Base-by-base conservation (phyloP, 2,888 invertebrate species). In the Leucania comma region DNA sequence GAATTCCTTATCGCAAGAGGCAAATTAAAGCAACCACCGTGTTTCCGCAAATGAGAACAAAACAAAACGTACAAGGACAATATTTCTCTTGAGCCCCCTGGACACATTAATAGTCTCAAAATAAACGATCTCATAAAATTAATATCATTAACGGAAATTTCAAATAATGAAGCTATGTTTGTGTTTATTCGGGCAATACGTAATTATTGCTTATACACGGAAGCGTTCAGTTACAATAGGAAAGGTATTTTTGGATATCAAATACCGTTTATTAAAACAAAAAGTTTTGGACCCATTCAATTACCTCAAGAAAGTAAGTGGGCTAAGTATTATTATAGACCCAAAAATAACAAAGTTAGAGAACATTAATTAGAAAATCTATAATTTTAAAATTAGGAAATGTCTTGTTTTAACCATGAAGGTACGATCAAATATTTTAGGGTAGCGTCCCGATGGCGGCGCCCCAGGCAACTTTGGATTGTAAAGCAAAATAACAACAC, bases 1-100 rank as follows among this genome's bases (percentile, higher is more conserved):
- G 80, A 80, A 87, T 87, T 87, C 71, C 87, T 89, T 90, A 90
- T 90, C 91, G 85, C 84, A 72, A 80, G 82, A 86, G 82, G 84
- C 87, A 88, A 89, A 89, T 88, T 87, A 87, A 84, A 87, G 79
- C 84, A 77, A 84, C 85, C 83, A 71, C 81, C 79, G 70, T 81
- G 81, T 81, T 80, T 71, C 84, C 87, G 78, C 86, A 89, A 91
- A 90, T 90, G 88, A 88, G 82, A 82, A 87, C 86, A 87, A 87
- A 89, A 90, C 89, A 89, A 87, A 86, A 88, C 86, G 83, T 83
- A 85, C 83, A 83, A 86, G 81, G 85, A 84, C 85, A 84, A 85
- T 87, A 88, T 86, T 87, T 88, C 81, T 81, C 65, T 53, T 60
- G 69, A 61, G 81, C 78, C 68, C 72, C 65, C 74, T 63, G 80